phyloP scores from a whole-genome alignment of 2,113 vertebrate genomes.

The Neolamprologus fasciatus region DNA sequence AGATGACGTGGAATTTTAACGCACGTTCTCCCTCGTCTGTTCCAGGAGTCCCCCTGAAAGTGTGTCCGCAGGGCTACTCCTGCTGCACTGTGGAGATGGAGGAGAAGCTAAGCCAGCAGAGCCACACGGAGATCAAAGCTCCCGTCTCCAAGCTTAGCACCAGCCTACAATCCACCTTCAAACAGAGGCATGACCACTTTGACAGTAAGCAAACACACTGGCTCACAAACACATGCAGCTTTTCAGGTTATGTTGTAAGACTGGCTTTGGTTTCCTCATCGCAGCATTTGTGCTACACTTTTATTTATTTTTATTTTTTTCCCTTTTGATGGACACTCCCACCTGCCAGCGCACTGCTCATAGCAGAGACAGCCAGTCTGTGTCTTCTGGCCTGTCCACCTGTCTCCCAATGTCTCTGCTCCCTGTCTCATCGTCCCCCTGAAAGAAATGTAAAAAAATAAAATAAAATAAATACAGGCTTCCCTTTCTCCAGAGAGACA shows the following conservation, averaged over 20 bases:
- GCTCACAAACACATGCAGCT: background rate
- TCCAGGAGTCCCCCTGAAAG: conserved; percentile 89
- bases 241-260: background rate
- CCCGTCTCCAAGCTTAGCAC: conserved; percentile 81
- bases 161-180: conserved; percentile 83
- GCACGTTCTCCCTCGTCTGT: conserved; percentile 13
- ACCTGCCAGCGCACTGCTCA: conserved; percentile 41
- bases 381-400: conserved; percentile 58
- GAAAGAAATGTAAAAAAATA: background rate
- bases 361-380: conserved; percentile 56
- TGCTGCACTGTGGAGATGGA: conserved; percentile 99
- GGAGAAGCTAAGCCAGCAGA: conserved; percentile 90
- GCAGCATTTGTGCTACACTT: background rate
- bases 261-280: background rate
- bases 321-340: conserved; percentile 56
- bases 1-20: background rate
- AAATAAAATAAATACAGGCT: background rate
- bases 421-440: background rate
- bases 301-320: background rate
- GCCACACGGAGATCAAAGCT: conserved; percentile 84
- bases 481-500: conserved; percentile 31
- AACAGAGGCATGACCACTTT: conserved; percentile 87
- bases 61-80: conserved; percentile 88
- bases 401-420: conserved; percentile 58
- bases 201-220: conserved; percentile 65